These are phyloP conservation scores for Acromyrmex charruanus DNA, from an alignment of 1,140 invertebrate genomes.

Conservation along the genomic window DNA sequence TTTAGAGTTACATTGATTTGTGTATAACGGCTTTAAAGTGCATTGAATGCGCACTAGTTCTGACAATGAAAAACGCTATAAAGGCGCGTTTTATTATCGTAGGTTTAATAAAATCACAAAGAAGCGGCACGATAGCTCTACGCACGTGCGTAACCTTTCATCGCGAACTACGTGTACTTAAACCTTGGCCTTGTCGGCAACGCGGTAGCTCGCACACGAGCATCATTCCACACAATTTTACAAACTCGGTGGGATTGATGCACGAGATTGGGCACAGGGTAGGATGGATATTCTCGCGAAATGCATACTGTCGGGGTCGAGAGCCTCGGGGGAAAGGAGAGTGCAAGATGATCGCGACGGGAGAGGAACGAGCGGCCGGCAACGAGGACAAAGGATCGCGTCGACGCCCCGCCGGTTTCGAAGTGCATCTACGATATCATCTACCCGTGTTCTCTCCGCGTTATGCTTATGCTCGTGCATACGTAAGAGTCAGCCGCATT, in stretches of 20 bases:
- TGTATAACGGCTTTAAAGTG: too few species aligned
- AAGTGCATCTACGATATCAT: constrained; percentile 84
- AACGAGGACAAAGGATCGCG: constrained; percentile 82
- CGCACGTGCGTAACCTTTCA: constrained; percentile 19
- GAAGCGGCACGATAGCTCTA: not conserved
- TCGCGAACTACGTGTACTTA: constrained; percentile 12
- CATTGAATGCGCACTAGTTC: too few species aligned
- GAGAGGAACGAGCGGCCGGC: constrained; percentile 68
- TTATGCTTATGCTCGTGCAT: constrained; percentile 84
- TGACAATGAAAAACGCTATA: too few species aligned
- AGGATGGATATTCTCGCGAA: constrained; percentile 69
- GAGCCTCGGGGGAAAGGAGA: constrained; percentile 28
- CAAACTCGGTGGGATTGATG: constrained; percentile 70
- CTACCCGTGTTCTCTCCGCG: constrained; percentile 85
- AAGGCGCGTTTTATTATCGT: not conserved
- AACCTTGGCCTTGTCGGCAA: not conserved
- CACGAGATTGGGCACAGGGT: constrained; percentile 67
- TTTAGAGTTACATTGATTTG: too few species aligned
- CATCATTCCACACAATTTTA: constrained; percentile 63
- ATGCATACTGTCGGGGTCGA: constrained; percentile 66
- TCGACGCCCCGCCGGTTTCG: constrained; percentile 82
- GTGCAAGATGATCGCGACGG: constrained; percentile 46
- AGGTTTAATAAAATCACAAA: not conserved
- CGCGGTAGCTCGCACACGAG: constrained; percentile 56
- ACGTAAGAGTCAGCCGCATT: constrained; percentile 72